These are phyloP conservation scores for Lacerta viridis DNA, from an alignment of 2,797 vertebrate species.

Conservation along the genomic window DNA sequence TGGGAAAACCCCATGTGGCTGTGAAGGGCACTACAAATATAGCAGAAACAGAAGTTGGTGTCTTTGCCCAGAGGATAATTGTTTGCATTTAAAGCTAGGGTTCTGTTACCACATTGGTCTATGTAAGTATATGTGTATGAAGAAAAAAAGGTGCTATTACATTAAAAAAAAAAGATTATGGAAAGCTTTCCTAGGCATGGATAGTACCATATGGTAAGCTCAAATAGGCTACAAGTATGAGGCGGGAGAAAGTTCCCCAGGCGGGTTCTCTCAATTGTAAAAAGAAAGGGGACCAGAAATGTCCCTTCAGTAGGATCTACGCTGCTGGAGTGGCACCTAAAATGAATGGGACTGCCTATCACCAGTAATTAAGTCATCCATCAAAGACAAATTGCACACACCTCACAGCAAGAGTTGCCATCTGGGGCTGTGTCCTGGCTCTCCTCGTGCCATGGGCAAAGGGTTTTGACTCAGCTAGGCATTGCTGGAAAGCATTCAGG, in stretches of 20 bases:
- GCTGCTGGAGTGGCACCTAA: slow-evolving; percentile 6
- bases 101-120: background rate
- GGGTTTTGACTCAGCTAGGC: background rate
- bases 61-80: background rate
- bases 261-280: background rate
- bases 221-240: background rate
- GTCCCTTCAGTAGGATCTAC: background rate
- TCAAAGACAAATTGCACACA: slow-evolving; percentile 8
- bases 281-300: background rate
- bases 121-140: background rate
- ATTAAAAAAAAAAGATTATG: background rate
- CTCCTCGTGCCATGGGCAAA: background rate
- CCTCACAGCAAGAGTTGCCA: slow-evolving; percentile 29
- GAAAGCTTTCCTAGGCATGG: background rate
- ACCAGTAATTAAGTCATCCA: slow-evolving; percentile 14
- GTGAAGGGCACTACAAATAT: too few species aligned
- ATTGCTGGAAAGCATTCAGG: background rate
- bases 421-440: background rate
- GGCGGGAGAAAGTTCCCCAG: background rate
- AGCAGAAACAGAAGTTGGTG: too few species aligned
- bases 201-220: background rate
- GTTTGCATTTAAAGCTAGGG: background rate
- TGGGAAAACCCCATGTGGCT: background rate
- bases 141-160: background rate
- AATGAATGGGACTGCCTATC: slow-evolving; percentile 24